Evolutionary conservation across 2,888 invertebrate species (phyloP).

Genomic region (Thalpophila matura): DNA sequence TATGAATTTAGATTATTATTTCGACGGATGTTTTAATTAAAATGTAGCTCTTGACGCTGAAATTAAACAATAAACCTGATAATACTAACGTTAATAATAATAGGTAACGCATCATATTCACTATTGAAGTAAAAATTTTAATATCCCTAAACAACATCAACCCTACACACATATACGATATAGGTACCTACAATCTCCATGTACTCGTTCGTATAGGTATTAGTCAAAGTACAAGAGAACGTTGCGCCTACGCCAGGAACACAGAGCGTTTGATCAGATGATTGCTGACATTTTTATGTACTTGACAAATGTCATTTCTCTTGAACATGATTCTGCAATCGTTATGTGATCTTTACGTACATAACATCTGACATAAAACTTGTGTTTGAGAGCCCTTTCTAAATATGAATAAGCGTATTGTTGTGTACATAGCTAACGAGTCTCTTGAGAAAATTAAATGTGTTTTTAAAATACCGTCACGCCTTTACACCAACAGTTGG

Average conservation of each 20-base stretch:
- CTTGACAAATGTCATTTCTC: constrained; percentile 53
- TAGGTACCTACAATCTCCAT: constrained; percentile 9
- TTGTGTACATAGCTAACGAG: constrained; percentile 11
- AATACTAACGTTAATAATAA: no score
- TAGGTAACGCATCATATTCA: no score
- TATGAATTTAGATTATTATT: constrained; percentile 38
- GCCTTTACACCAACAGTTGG: constrained; percentile 15
- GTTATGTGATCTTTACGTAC: constrained; percentile 34
- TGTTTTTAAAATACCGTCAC: constrained; percentile 19
- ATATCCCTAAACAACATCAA: constrained; percentile 22
- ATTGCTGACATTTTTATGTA: constrained; percentile 65
- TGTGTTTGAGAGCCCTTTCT: constrained; percentile 43
- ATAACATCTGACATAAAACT: constrained; percentile 25
- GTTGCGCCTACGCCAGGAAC: constrained; percentile 66
- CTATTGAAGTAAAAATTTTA: no score
- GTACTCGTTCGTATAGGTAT: no score
- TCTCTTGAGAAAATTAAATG: constrained; percentile 11
- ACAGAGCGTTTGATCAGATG: constrained; percentile 62
- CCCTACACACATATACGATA: constrained; percentile 45
- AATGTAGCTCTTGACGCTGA: neutral
- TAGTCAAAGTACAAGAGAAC: constrained; percentile 40
- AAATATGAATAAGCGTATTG: constrained; percentile 30
- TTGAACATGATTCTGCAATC: constrained; percentile 40
- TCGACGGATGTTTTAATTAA: constrained; percentile 3
- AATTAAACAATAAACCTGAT: neutral